Percentiles rank a stretch among this genome's conserved stretches.
phyloP scores from a whole-genome alignment of 2,888 invertebrate species.

The Eulithis testata region DNA sequence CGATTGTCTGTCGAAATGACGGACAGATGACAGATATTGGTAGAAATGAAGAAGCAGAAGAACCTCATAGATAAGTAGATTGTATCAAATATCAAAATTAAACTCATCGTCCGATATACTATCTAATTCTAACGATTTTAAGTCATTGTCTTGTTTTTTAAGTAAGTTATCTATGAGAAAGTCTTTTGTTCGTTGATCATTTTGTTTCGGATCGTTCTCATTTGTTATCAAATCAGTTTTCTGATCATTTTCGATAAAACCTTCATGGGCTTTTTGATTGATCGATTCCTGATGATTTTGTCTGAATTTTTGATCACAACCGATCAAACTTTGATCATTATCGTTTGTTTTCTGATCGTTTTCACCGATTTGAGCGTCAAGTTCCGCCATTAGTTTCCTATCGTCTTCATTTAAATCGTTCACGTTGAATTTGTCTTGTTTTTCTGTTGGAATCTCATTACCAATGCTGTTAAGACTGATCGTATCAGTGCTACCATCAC shows the following conservation, averaged over 20 bases:
- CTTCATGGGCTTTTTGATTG: neutral
- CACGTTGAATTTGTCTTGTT: conserved; percentile 33
- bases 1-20: no score
- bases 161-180: conserved; percentile 17
- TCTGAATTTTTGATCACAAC: conserved; percentile 20
- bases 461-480: conserved; percentile 15
- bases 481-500: conserved; percentile 8
- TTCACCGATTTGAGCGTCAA: conserved; percentile 50
- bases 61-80: no score
- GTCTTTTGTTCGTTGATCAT: conserved; percentile 16
- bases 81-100: conserved; percentile 43
- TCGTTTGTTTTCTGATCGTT: neutral
- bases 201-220: conserved; percentile 4
- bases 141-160: conserved; percentile 27
- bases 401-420: conserved; percentile 54
- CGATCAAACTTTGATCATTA: conserved; percentile 14
- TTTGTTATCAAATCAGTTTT: neutral
- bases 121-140: conserved; percentile 49
- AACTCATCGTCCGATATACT: conserved; percentile 54
- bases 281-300: neutral
- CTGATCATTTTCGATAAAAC: conserved; percentile 7
- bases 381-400: conserved; percentile 49
- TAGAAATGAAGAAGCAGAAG: no score
- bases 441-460: conserved; percentile 8
- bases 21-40: no score